These are phyloP conservation scores for Allophyes oxyacanthae DNA, from an alignment of 2,888 invertebrate genomes.

Conservation along the genomic window DNA sequence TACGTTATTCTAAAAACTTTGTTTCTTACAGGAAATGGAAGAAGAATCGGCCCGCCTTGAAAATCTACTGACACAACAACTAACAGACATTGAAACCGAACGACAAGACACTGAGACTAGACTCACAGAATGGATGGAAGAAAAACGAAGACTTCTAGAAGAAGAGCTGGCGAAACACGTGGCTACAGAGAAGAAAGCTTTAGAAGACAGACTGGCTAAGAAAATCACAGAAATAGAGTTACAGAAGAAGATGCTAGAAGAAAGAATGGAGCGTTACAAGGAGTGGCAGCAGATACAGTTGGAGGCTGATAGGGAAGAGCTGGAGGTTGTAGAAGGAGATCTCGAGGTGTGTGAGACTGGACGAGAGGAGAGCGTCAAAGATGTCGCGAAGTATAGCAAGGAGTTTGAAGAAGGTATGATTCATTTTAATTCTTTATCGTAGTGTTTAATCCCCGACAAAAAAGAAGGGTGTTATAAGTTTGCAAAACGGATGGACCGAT, in stretches of 20 bases:
- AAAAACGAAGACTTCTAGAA: slow-evolving; percentile 71
- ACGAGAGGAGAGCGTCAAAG: slow-evolving; percentile 58
- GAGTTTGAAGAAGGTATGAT: slow-evolving; percentile 78
- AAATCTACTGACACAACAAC: slow-evolving; percentile 60
- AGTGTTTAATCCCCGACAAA: too few relatives aligned
- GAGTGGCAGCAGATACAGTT: slow-evolving; percentile 61
- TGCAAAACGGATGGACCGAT: too few relatives aligned
- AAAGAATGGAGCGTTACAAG: slow-evolving; percentile 60
- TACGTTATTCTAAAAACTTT: neutral
- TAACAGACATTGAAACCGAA: slow-evolving; percentile 66
- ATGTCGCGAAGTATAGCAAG: slow-evolving; percentile 71
- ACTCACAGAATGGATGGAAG: slow-evolving; percentile 67
- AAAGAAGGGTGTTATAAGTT: too few relatives aligned
- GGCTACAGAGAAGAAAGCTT: slow-evolving; percentile 56
- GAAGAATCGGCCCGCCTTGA: slow-evolving; percentile 60
- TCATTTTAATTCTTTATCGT: neutral
- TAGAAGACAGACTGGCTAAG: slow-evolving; percentile 63
- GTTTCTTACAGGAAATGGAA: slow-evolving; percentile 64
- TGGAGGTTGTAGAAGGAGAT: slow-evolving; percentile 67
- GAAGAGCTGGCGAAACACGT: slow-evolving; percentile 71
- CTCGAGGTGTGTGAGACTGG: slow-evolving; percentile 67
- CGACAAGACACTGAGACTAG: slow-evolving; percentile 58
- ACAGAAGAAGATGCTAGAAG: slow-evolving; percentile 60
- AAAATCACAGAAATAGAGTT: slow-evolving; percentile 67
- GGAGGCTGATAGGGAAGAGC: slow-evolving; percentile 63